phyloP scores from a whole-genome alignment of 2,888 invertebrate genomes.

The Eurois occulta region DNA sequence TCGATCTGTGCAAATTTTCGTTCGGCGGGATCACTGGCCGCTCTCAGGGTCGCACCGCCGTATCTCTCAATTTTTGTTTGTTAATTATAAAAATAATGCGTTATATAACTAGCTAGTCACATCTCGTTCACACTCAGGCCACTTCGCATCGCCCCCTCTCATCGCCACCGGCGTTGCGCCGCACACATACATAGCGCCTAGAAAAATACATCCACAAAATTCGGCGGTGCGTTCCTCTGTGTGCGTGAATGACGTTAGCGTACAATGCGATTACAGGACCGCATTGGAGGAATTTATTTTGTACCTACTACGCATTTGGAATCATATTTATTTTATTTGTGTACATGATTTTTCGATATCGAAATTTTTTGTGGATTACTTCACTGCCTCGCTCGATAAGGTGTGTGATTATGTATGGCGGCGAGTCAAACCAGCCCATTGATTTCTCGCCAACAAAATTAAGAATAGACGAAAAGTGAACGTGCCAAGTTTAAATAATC shows the following conservation, averaged over 20 bases:
- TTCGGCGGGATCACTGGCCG: conserved; percentile 87
- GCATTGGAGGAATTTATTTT: conserved; percentile 74
- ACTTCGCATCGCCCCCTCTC: conserved; percentile 73
- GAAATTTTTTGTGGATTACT: conserved; percentile 23
- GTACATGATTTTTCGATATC: conserved; percentile 12
- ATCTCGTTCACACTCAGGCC: conserved; percentile 75
- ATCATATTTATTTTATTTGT: conserved; percentile 36
- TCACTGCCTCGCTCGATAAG: conserved; percentile 30
- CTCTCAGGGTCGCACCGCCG: conserved; percentile 87
- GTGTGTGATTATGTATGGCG: conserved; percentile 29
- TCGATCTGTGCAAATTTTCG: conserved; percentile 90
- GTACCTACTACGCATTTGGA: conserved; percentile 60
- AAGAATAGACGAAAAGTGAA: conserved; percentile 54
- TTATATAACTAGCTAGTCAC: conserved; percentile 85
- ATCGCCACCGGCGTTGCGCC: conserved; percentile 77
- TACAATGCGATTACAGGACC: conserved; percentile 89
- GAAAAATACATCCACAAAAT: conserved; percentile 89
- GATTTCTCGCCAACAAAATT: conserved; percentile 59
- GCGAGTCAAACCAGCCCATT: conserved; percentile 40
- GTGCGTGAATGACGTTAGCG: conserved; percentile 90
- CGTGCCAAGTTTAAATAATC: conserved; percentile 55
- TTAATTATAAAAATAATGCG: conserved; percentile 91
- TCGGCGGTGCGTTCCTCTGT: conserved; percentile 83
- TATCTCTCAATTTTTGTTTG: conserved; percentile 90
- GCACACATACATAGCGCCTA: conserved; percentile 83